Conservation (phyloP, 1,140 invertebrate genomes). For the Anagrus nilaparvatae region DNA sequence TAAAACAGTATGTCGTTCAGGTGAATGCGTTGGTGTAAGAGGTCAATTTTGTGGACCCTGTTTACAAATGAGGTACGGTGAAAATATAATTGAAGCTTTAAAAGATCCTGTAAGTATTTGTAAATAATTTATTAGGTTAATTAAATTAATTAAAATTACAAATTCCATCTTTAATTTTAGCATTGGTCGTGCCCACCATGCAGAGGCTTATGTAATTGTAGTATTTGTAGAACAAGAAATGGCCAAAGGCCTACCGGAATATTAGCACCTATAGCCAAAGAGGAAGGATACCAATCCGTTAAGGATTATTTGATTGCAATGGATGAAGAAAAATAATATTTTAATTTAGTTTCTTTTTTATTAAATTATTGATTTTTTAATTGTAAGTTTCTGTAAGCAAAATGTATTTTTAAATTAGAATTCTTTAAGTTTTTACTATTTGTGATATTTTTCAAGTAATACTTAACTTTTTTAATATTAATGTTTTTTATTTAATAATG, state of each 20-base stretch:
- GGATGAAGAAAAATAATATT: constrained; percentile 4
- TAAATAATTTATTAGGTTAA: neutral
- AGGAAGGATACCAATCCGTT: constrained; percentile 30
- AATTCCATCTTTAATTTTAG: constrained; percentile 9
- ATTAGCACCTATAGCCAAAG: constrained; percentile 28
- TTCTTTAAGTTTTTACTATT: too few relatives aligned
- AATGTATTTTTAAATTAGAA: too few relatives aligned
- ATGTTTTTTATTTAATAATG: too few relatives aligned
- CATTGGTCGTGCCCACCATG: constrained; percentile 42
- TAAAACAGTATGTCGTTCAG: constrained; percentile 40
- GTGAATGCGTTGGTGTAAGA: constrained; percentile 35
- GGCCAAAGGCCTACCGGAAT: constrained; percentile 40
- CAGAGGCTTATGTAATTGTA: constrained; percentile 40
- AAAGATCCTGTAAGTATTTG: constrained; percentile 32
- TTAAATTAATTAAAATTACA: neutral
- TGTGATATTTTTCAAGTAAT: too few relatives aligned
- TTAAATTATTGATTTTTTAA: too few relatives aligned
- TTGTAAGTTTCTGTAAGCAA: too few relatives aligned
- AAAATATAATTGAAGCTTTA: constrained; percentile 33
- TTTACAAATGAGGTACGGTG: constrained; percentile 39
- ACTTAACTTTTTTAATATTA: too few relatives aligned
- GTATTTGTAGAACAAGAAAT: constrained; percentile 37
- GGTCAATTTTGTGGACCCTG: constrained; percentile 45
- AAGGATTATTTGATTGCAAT: constrained; percentile 25
- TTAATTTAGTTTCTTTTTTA: too few relatives aligned